Evolutionary conservation across 1,140 invertebrate genomes (phyloP), one percentile per base, ranked within the genome.

Genomic region (Drosophila truncata): DNA sequence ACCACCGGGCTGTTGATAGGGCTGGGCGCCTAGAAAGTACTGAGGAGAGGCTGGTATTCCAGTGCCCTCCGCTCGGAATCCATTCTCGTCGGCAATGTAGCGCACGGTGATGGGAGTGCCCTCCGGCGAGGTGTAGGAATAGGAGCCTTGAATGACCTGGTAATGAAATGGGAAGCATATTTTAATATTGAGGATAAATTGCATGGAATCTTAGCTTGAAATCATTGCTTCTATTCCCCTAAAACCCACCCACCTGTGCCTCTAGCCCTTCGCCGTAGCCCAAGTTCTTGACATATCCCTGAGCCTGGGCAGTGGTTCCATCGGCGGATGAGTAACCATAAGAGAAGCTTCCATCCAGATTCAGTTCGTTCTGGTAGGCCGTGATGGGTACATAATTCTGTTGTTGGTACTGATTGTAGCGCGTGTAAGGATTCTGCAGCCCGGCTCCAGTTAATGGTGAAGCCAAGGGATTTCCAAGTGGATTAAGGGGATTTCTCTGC

Each of bases 31-130:
- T 0, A 93, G 85, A 82, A 94, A 94, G 91, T 94, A 95, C 27
- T 95, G 95, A 4, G 95, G 95, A 14, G 95, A 94, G 13, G 95
- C 94, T 7, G 95, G 95, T n/a, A 95, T 91, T 77, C 95, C 94
- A 3, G 93, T 94, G 27, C 95, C 94, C 72, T 94, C 91, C 9
- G 94, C 93, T 3, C 93, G 88, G 64, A 94, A 94, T 27, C 93
- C 94, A 63, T 94, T 94, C 71, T 95, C 94, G 80, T 95, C 95
- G 23, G 95, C 95, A 10, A 94, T 93, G 78, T 95, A 95, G 5
- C 93, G 93, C 18, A 95, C 93, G 1, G 87, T 92, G 35, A 95
- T 93, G 18, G 93, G 92, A n/a, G 93, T 92, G 39, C 94, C 92
- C 50, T 95, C 94, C 0, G 94, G 94, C 5, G 94, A 94, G 13